Evolutionary conservation across 2,113 vertebrate genomes (phyloP), one percentile per base, ranked within the genome.

Genomic region (Phoenicopterus ruber): DNA sequence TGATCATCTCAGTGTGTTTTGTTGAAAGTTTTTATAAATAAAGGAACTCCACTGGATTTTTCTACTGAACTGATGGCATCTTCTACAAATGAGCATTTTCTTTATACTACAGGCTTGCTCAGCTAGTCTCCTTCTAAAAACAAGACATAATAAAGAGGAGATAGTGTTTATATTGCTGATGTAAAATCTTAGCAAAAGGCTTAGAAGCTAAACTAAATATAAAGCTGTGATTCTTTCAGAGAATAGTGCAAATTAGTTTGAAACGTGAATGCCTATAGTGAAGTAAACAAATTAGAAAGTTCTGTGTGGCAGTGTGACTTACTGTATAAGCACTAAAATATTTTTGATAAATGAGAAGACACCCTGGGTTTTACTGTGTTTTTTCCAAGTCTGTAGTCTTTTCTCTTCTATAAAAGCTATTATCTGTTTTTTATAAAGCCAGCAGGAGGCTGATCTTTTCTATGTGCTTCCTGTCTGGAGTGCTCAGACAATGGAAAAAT

Each of bases 1-100:
- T 82, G 91, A 91, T 96, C 54, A n/a, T 90, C 82, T 95, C 54
- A 69, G 22, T 86, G 24, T 93, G 61, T 85, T 97, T 89, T 94
- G 74, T 85, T 97, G 74, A 74, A 89, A 72, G n/a, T 40, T 50
- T 88, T 81, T 91, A 1, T 81, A 95, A 96, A 83, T 85, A 65
- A 76, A 88, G 87, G 44, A 86, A 54, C n/a, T 72, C 11, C 17
- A 49, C n/a, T 80, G 28, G 16, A 42, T 74, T 90, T 82, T 96
- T 96, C 93, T 77, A n/a, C 91, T 90, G 82, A 65, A 94, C 54
- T 90, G 40, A 42, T 55, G 19, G 22, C 21, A 62, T 91, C 79
- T 72, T 76, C 82, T 76, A 52, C 62, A 84, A 50, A 52, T 66
- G 42, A 87, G 5, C 6, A 46, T 76, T 85, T 59, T 20, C 71